These are phyloP conservation scores for Ophion obscuratus DNA, from an alignment of 2,888 invertebrate genomes.

Conservation along the genomic window DNA sequence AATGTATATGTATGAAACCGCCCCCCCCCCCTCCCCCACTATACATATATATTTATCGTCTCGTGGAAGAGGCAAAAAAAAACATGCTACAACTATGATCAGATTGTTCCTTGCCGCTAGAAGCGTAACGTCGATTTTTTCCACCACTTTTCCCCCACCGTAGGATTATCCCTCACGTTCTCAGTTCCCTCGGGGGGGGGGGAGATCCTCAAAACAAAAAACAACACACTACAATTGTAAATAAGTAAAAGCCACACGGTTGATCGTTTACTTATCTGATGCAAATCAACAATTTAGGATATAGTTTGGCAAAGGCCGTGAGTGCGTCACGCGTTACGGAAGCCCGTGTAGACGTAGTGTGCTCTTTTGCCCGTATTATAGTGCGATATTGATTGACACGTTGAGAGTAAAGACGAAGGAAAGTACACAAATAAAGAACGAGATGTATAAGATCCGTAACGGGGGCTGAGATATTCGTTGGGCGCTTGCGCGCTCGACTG, in stretches of 20 bases:
- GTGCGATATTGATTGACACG: constrained; percentile 50
- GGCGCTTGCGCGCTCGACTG: constrained; percentile 21
- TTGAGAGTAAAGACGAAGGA: constrained; percentile 42
- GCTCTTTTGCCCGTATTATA: constrained; percentile 29
- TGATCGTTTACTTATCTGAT: constrained; percentile 55
- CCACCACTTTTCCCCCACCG: constrained; percentile 7
- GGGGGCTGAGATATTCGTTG: neutral
- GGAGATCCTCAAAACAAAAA: neutral
- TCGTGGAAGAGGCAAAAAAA: constrained; percentile 21
- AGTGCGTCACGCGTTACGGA: constrained; percentile 13
- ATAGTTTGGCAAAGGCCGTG: constrained; percentile 45
- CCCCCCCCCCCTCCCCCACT: too few species aligned
- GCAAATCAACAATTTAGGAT: constrained; percentile 24
- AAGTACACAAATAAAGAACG: constrained; percentile 35
- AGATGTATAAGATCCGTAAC: constrained; percentile 42
- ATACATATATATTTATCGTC: constrained; percentile 19
- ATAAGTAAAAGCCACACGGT: constrained; percentile 56
- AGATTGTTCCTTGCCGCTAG: constrained; percentile 42
- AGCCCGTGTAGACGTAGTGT: constrained; percentile 25
- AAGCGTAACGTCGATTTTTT: constrained; percentile 27
- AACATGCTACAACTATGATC: constrained; percentile 31
- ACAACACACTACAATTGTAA: constrained; percentile 56
- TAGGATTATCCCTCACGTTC: constrained; percentile 12
- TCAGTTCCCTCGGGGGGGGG: neutral
- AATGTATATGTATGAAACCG: constrained; percentile 16